Conservation (phyloP, 37 sponge, comb jelly and placozoan genomes). For the Halichondria panicea region DNA sequence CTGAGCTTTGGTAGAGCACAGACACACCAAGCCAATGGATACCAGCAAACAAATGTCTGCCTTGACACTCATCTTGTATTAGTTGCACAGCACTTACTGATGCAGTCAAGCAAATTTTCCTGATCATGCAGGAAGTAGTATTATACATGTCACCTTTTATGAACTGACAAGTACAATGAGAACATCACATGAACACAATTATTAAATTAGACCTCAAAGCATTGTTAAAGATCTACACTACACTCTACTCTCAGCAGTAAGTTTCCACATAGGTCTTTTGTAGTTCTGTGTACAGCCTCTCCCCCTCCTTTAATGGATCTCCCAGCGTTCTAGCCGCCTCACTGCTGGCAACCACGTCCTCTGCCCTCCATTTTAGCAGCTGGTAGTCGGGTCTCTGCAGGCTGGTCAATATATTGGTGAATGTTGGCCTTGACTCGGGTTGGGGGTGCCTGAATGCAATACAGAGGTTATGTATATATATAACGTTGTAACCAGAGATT, state of each 20-base stretch:
- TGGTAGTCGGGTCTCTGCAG: neutral
- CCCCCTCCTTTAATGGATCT: neutral
- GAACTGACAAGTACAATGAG: neutral
- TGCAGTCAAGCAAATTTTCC: too few relatives aligned
- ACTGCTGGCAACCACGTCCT: neutral
- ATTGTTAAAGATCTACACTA: neutral
- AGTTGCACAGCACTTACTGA: too few relatives aligned
- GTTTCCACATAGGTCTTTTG: neutral
- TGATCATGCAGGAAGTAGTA: too few relatives aligned
- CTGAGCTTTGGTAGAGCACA: too few relatives aligned
- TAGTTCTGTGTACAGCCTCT: conserved; percentile 2
- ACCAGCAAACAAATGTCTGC: too few relatives aligned
- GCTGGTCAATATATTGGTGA: neutral
- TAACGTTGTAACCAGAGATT: too few relatives aligned
- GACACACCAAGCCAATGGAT: too few relatives aligned
- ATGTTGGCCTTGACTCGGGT: neutral
- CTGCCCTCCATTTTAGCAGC: conserved; percentile 8
- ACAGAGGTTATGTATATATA: too few relatives aligned
- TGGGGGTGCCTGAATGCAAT: conserved; percentile 3
- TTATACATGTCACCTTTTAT: too few relatives aligned
- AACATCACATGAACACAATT: neutral
- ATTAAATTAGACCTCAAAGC: neutral
- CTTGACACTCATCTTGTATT: too few relatives aligned
- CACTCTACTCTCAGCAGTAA: neutral
- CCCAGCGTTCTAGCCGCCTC: conserved; percentile 19